Evolutionary conservation across 2,888 invertebrate genomes (phyloP), one percentile per base, ranked within the genome.

Genomic region (Calephelis perditalis): DNA sequence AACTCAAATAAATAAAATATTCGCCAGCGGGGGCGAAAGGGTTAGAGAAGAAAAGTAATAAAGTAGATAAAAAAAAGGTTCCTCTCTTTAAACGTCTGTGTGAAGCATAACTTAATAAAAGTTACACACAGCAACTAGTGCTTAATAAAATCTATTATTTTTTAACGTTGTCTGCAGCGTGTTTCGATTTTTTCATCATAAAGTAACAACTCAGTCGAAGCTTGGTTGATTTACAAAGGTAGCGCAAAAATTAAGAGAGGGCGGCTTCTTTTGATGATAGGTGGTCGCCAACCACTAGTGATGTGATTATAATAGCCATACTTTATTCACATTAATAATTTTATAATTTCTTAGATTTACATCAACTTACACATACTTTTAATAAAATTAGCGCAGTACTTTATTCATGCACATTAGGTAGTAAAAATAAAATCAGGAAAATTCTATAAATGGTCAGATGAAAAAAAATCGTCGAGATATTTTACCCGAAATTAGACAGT

Each of bases 251-350:
- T 89, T 76, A 73, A 75, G 73, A 76, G 73, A 71, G 67, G 79
- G 79, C 89, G 87, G 89, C 79, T 71, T 73, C 82, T 83, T 90
- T 89, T 89, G 87, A 86, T 78, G 78, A 78, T 85, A 88, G 90
- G 89, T 89, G 88, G 89, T 86, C 89, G 83, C 76, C 65, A 70
- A 70, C 70, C 73, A 71, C 71, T 74, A 74, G 71, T 87, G 86
- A 90, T 87, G 86, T 84, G 86, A 84, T 86, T 88, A 88, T 89
- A 88, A 90, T 90, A 86, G 86, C 85, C 81, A 82, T 83, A 87
- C 79, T 82, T 80, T 79, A 78, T 77, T 73, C 81, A 77, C 76
- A 78, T 76, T 26, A 77, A 73, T 77, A 75, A 80, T 68, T 70
- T 70, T 68, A 72, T 73, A 72, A 68, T 68, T 36, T 54, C 11